Base-by-base conservation (phyloP, 2,113 vertebrate genomes). In the Himantopus leucocephalus region DNA sequence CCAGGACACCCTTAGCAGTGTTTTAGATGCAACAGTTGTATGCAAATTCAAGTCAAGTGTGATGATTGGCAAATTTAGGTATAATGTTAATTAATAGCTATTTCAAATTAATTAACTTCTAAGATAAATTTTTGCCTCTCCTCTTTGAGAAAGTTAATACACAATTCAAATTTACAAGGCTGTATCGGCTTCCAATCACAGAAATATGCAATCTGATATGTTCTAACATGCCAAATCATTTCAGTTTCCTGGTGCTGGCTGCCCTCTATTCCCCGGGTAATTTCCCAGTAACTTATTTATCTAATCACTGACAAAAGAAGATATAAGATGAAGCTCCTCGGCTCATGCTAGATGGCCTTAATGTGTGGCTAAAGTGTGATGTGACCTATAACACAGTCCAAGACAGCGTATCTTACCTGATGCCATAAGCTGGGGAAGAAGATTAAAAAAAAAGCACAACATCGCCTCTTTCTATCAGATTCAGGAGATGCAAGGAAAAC, bases 31-130 rank as follows among this genome's bases (percentile, higher is more conserved):
- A 95, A 80, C 85, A 92, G 85, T 83, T 96, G 87, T 75, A 81
- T 86, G 86, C 73, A 84, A 91, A 96, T 90, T 81, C 80, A 90
- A 92, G 80, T 86, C 94, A 62, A 88, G 50, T 94, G 94, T 66
- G 85, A 86, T 82, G 87, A 95, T 18, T 89, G 82, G 75, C 89
- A 88, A 95, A 85, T 95, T 73, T 73, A 97, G 91, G 91, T 95
- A 88, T 83, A 85, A 82, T 63, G 85, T 77, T 92, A 94, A 95
- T 97, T 93, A 94, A 94, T 26, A 88, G 79, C 91, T 90, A 85
- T 96, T 88, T 68, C 87, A 91, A 92, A 95, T 90, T 94, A 87
- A 95, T 92, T 96, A 92, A 76, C 55, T 94, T 71, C 72, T 39
- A 52, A 77, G 84, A 90, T 59, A 96, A 93, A 93, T 82, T 70